Evolutionary conservation across 1,140 invertebrate species (phyloP), one percentile per base, ranked within the genome.

Genomic region (Telenomus remus): DNA sequence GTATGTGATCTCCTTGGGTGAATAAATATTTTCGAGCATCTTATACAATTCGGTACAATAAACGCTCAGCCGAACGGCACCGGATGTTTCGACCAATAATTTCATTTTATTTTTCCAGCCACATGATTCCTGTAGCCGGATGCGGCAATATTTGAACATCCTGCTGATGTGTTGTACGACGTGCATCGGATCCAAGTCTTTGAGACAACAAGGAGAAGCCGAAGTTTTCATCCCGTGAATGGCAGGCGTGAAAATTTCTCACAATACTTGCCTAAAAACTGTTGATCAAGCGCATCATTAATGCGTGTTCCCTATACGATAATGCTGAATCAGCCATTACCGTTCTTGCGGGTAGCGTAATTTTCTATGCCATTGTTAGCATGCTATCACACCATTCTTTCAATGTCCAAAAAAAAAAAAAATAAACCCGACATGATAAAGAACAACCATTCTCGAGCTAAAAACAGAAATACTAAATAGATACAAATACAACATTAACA

Each of bases 181-280:
- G 37, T 56, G 56, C 42, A 70, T 74, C 71, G 19, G 63, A 70
- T 13, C 50, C 50, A 71, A 39, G 59, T 51, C 63, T 57, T 72
- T 65, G 66, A 64, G 60, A 60, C 71, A 77, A 66, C 37, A 49
- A 64, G 71, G 54, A 65, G 64, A 65, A 69, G 68, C 72, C 64
- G 51, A 68, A 70, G 69, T 63, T 69, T 72, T 64, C 57, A 71
- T 60, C 65, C 46, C 51, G 46, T 78, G 82, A 85, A 84, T 85
- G 84, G 78, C 84, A 85, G 83, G 81, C 85, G 82, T 86, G 82
- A 82, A 84, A 83, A 86, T 85, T 73, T 68, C 64, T 76, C 69
- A 85, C 82, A 86, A 86, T 84, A 78, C 74, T 76, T 74, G 72
- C 66, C 64, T 70, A 81, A 85, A 84, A 82, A 82, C 79, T 79